Evolutionary conservation across 2,888 invertebrate species (phyloP), one percentile per base, ranked within the genome.

Genomic region (Drosophila mimetica): DNA sequence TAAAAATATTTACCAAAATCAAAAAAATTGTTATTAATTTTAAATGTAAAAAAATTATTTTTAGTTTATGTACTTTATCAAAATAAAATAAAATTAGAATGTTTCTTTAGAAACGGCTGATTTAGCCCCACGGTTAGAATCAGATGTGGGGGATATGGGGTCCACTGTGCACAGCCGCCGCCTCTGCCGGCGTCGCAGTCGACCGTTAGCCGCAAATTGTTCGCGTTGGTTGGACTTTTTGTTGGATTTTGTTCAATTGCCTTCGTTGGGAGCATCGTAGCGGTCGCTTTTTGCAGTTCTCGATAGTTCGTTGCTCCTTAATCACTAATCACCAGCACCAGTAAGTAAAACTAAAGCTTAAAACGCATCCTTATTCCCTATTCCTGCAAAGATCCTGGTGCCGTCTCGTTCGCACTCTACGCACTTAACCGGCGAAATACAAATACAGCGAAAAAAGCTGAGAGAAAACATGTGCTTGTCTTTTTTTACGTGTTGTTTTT

Each of bases 231-330:
- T 44, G 11, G 25, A 14, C 11, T 25, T 25, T 14, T 14, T 25
- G 22, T 44, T 14, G 18, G 42, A 22, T 42, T 42, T 11, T 22
- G 42, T 42, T 58, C 32, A 64, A 60, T 65, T 52, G 60, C 42
- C 28, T 20, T 61, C 36, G 53, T 55, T 51, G 57, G 67, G 55
- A 67, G 67, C 67, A 66, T 66, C 67, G 55, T 50, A 65, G 32
- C 66, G 54, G 65, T 65, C 32, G 55, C 44, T 36, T 57, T 13
- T 46, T 39, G 32, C 52, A 25, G 32, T 51, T 51, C 36, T 36
- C 18, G n/a, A 13, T 13, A n/a, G 5, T 59, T 59, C 7, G 54
- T 20, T 32, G 42, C 18, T 42, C 57, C 25, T 55, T 16, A 6
- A 32, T 30, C 30, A 11, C 46, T 11, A 20, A 25, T 16, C 20